A percentile compares a stretch with the other conserved stretches of the same genome.
phyloP scores from a whole-genome alignment of 2,888 invertebrate genomes.

The Torymus tubicola region DNA sequence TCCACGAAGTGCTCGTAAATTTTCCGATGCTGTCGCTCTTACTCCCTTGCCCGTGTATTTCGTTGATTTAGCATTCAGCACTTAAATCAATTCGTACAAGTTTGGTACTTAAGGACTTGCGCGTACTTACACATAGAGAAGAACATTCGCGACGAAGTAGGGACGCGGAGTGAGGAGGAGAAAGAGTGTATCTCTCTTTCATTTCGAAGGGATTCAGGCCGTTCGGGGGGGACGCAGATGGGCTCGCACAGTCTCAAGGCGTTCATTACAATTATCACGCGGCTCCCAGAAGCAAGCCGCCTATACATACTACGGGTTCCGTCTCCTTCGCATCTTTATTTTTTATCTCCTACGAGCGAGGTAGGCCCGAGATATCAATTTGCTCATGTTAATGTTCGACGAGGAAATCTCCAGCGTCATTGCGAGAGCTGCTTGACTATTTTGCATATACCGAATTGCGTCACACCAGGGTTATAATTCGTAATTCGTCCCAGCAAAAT shows the following conservation, averaged over 20 bases:
- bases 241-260: conserved; percentile 74
- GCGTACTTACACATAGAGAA: conserved; percentile 54
- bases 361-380: conserved; percentile 36
- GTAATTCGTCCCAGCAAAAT: background rate
- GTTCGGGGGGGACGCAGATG: conserved; percentile 72
- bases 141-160: background rate
- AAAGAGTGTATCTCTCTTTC: conserved; percentile 56
- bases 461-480: too few species aligned
- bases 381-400: conserved; percentile 40
- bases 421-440: conserved; percentile 23
- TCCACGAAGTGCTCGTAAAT: conserved; percentile 68
- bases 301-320: background rate
- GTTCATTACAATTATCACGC: conserved; percentile 76
- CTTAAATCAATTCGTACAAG: conserved; percentile 77
- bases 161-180: conserved; percentile 31
- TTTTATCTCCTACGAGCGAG: conserved; percentile 9
- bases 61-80: conserved; percentile 77
- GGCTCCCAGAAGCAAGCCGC: conserved; percentile 67
- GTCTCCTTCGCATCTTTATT: background rate
- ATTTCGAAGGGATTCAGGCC: conserved; percentile 50
- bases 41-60: conserved; percentile 61
- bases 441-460: conserved; percentile 46
- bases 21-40: conserved; percentile 65
- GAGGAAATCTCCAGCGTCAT: conserved; percentile 43
- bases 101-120: conserved; percentile 73